These are phyloP conservation scores for Ctenochaetus hawaiiensis DNA, from an alignment of 2,797 vertebrate genomes.

Conservation along the genomic window DNA sequence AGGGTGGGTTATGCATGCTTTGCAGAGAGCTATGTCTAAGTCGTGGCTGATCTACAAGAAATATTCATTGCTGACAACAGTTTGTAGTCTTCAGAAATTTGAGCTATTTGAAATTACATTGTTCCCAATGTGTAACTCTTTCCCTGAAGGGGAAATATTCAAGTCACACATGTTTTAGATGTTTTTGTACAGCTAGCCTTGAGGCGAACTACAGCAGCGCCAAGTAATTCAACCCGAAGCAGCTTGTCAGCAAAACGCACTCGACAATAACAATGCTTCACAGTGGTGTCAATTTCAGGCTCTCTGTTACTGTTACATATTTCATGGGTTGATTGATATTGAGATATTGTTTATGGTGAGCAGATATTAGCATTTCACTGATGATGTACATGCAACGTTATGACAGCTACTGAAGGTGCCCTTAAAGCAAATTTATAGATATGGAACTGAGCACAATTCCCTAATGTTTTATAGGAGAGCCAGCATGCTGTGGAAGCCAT, in stretches of 20 bases:
- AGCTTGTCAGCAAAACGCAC: conserved; percentile 63
- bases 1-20: too few relatives aligned
- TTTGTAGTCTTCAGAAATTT: conserved; percentile 22
- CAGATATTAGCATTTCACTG: conserved; percentile 57
- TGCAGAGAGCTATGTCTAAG: background rate
- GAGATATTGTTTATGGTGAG: conserved; percentile 58
- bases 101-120: conserved; percentile 30
- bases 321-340: conserved; percentile 64
- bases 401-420: conserved; percentile 71
- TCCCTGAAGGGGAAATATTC: conserved; percentile 35
- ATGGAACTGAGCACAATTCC: conserved; percentile 45
- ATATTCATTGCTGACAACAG: conserved; percentile 12
- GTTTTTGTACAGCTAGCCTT: conserved; percentile 35
- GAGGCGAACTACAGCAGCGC: conserved; percentile 18
- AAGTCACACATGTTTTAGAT: conserved; percentile 18
- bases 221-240: conserved; percentile 58
- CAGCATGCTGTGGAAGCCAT: background rate
- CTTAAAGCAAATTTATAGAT: conserved; percentile 71
- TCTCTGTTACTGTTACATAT: conserved; percentile 46
- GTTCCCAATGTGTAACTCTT: conserved; percentile 18
- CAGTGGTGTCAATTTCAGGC: conserved; percentile 51
- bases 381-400: conserved; percentile 58
- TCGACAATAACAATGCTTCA: conserved; percentile 57
- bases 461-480: conserved; percentile 53
- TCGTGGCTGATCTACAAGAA: conserved; percentile 20